Evolutionary conservation across 2,888 invertebrate species (phyloP).

Genomic region (Ptycholaimellus sp.): DNA sequence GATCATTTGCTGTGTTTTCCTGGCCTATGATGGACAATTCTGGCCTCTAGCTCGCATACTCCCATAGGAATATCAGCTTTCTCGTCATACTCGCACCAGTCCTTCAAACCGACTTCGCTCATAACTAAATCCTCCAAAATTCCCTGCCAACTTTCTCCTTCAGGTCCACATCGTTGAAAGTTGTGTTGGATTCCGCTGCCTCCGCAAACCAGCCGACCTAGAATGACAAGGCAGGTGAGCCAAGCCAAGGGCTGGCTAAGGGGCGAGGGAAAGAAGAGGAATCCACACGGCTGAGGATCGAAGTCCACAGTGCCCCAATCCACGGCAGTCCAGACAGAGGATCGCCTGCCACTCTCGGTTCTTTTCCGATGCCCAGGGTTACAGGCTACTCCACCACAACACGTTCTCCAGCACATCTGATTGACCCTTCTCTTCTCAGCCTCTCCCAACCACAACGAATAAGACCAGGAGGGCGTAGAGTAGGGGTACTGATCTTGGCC

Average conservation of each 20-base stretch:
- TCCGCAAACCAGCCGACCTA: conserved; percentile 53
- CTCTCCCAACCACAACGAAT: background rate
- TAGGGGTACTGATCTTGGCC: too few relatives aligned
- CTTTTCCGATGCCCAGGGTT: conserved; percentile 43
- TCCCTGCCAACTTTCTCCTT: conserved; percentile 37
- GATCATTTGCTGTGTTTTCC: too few relatives aligned
- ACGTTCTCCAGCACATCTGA: conserved; percentile 20
- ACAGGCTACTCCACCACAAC: conserved; percentile 33
- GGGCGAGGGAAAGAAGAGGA: background rate
- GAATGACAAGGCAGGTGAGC: too few relatives aligned
- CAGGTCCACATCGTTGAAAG: conserved; percentile 52
- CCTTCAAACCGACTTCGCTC: conserved; percentile 26
- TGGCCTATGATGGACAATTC: too few relatives aligned
- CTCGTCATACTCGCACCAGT: conserved; percentile 81
- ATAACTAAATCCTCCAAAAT: background rate
- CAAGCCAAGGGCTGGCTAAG: background rate
- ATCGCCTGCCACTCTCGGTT: conserved; percentile 49
- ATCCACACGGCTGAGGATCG: conserved; percentile 31
- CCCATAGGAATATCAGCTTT: conserved; percentile 53
- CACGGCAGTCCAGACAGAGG: conserved; percentile 63
- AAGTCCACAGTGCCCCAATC: conserved; percentile 60
- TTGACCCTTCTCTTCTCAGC: too few relatives aligned
- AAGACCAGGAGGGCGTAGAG: too few relatives aligned
- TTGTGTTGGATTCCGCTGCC: conserved; percentile 41
- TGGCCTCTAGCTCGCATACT: too few relatives aligned